phyloP scores from a whole-genome alignment of 1,140 invertebrate genomes.

The Musca vetustissima region DNA sequence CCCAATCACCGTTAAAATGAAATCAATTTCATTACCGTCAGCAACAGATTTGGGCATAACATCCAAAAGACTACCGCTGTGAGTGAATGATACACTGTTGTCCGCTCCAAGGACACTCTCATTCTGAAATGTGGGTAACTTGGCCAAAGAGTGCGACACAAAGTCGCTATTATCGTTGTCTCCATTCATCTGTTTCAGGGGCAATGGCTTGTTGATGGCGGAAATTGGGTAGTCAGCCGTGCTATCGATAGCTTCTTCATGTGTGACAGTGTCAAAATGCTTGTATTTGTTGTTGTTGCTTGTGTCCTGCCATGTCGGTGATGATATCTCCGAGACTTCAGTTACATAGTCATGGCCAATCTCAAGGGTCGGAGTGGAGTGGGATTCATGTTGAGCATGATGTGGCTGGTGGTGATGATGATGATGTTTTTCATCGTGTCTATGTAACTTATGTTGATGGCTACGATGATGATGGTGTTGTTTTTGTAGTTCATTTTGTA shows the following conservation, averaged over 20 bases:
- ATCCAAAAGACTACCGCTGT: neutral
- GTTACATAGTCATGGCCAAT: neutral
- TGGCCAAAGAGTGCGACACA: neutral
- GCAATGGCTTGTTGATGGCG: no score
- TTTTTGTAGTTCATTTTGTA: no score
- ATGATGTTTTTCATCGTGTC: neutral
- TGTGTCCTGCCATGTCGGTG: neutral
- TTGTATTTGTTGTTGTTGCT: neutral
- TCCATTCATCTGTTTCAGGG: no score
- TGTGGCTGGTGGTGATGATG: neutral
- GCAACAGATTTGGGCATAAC: neutral
- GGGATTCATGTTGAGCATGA: neutral
- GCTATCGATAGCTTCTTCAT: neutral
- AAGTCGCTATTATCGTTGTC: no score
- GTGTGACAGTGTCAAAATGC: neutral
- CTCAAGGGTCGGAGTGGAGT: no score
- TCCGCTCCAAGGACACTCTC: neutral
- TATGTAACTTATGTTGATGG: no score
- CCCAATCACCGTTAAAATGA: conserved; percentile 28
- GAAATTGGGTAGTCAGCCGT: no score
- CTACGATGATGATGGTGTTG: no score
- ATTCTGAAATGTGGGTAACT: neutral
- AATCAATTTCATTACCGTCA: conserved; percentile 13
- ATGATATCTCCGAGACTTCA: neutral
- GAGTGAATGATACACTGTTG: neutral